Percentiles rank a stretch among this genome's conserved stretches.
These are phyloP conservation scores for Eurypyga helias DNA, from an alignment of 2,113 vertebrate species.

Conservation along the genomic window DNA sequence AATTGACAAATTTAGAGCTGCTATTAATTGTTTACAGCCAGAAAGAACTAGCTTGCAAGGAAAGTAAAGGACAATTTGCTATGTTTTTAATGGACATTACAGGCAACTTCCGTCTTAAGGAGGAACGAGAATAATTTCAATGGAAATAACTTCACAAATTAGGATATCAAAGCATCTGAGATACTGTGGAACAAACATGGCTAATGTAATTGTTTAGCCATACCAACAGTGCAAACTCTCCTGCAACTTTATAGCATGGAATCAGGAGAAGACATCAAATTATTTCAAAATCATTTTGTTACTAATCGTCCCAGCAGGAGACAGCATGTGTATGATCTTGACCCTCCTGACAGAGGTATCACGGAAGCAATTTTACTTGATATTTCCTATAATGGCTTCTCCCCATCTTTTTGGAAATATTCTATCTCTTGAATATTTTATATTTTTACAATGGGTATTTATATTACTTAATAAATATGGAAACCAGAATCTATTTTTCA, in stretches of 20 bases:
- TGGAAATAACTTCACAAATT: not conserved
- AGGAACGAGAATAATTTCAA: not conserved
- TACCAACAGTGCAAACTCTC: not conserved
- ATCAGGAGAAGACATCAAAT: not conserved
- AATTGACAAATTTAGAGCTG: not conserved
- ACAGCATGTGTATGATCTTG: not conserved
- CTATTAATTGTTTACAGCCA: not conserved
- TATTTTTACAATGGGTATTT: not conserved
- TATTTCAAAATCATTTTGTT: slow-evolving; percentile 13
- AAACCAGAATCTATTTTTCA: not conserved
- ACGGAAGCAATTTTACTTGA: slow-evolving; percentile 4
- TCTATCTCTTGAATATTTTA: not conserved
- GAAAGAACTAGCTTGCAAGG: not conserved
- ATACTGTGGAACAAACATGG: not conserved
- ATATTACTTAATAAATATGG: not conserved
- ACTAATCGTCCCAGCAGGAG: not conserved
- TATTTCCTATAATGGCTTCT: not conserved
- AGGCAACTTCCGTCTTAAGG: not conserved
- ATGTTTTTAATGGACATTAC: not conserved
- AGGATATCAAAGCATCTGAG: not conserved
- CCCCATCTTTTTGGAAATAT: not conserved
- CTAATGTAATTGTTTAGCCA: not conserved
- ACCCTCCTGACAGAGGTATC: not conserved
- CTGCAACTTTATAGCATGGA: not conserved
- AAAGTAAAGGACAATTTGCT: not conserved